phyloP scores from a whole-genome alignment of 2,888 invertebrate species.

The Clostera curtula region DNA sequence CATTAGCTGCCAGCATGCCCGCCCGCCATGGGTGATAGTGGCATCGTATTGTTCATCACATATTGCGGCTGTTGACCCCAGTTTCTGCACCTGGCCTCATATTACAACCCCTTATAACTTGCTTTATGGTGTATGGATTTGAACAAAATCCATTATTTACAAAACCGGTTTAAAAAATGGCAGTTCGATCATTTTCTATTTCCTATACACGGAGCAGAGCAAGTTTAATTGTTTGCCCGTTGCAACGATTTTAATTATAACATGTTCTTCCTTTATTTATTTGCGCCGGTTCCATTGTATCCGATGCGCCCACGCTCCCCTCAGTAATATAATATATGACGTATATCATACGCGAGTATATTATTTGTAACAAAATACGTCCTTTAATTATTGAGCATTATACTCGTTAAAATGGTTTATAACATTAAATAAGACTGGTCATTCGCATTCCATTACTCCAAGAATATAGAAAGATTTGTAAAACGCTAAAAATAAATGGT shows the following conservation, averaged over 20 bases:
- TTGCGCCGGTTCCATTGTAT: too few species aligned
- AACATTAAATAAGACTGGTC: slow-evolving; percentile 6
- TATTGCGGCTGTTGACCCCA: slow-evolving; percentile 41
- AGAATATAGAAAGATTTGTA: slow-evolving; percentile 44
- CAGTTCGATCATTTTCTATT: slow-evolving; percentile 30
- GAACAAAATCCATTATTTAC: slow-evolving; percentile 22
- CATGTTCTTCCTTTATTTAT: too few species aligned
- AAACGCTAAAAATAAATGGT: slow-evolving; percentile 70
- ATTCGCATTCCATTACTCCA: slow-evolving; percentile 23
- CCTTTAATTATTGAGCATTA: too few species aligned
- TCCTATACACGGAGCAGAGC: slow-evolving; percentile 26
- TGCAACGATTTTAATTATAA: too few species aligned
- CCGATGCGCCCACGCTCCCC: too few species aligned
- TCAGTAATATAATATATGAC: too few species aligned
- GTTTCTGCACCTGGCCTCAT: slow-evolving; percentile 33
- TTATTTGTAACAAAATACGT: too few species aligned
- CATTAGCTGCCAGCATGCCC: too few species aligned
- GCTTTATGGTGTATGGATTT: slow-evolving; percentile 8
- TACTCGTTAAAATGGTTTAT: background rate
- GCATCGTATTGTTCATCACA: slow-evolving; percentile 27
- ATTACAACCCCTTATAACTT: slow-evolving; percentile 21
- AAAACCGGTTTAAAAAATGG: slow-evolving; percentile 40
- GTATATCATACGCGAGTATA: too few species aligned
- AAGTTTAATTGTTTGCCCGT: slow-evolving; percentile 23
- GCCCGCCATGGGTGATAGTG: slow-evolving; percentile 2